Evolutionary conservation across 2,888 invertebrate species (phyloP).

Genomic region (Yponomeuta plumbellus): DNA sequence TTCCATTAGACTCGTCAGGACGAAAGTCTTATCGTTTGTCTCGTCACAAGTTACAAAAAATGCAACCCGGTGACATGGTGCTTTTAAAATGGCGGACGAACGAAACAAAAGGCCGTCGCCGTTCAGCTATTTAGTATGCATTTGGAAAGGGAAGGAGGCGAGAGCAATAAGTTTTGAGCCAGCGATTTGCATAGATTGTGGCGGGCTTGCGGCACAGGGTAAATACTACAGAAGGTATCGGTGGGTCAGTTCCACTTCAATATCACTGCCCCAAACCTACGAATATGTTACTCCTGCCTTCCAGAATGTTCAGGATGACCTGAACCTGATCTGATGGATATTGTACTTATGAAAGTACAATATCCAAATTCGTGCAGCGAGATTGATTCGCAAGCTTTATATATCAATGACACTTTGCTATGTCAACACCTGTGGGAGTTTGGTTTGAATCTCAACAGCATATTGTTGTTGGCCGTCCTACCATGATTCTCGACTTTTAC

Average conservation of each 20-base stretch:
- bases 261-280: no score
- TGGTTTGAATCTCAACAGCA: neutral
- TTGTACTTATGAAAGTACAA: no score
- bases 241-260: no score
- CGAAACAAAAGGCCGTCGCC: constrained; percentile 46
- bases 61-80: neutral
- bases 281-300: no score
- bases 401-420: no score
- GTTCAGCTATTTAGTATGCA: constrained; percentile 70
- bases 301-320: no score
- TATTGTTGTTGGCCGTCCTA: neutral
- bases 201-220: constrained; percentile 28
- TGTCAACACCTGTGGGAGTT: no score
- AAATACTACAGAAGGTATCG: neutral
- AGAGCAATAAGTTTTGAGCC: constrained; percentile 71
- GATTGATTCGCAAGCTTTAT: no score
- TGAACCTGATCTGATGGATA: no score
- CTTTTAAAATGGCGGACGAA: neutral
- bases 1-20: neutral
- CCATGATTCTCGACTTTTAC: neutral
- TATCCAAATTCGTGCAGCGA: no score
- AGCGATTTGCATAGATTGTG: constrained; percentile 74
- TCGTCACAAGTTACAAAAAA: neutral
- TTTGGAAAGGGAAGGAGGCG: constrained; percentile 75
- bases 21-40: neutral